Evolutionary conservation across 2,113 vertebrate genomes (phyloP).

Genomic region (Climacteris rufus): DNA sequence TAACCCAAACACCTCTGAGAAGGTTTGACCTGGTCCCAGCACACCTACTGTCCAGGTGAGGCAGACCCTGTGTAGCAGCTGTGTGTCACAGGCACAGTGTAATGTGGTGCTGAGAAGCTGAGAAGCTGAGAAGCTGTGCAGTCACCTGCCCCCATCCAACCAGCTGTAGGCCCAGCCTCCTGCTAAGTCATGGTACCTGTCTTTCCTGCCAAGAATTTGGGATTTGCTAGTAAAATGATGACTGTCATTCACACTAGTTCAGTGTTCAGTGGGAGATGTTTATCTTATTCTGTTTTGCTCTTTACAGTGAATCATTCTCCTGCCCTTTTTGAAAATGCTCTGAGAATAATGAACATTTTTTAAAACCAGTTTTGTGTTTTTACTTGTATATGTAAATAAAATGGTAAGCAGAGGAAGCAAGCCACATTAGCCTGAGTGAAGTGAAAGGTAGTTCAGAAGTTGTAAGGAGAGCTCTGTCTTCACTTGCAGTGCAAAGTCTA

Average conservation of each 20-base stretch:
- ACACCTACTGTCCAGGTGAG: accelerated
- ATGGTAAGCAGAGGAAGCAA: neutral
- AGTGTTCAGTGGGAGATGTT: neutral
- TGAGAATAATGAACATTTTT: neutral
- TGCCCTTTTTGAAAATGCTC: neutral
- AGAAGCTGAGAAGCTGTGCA: neutral
- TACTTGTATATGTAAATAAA: neutral
- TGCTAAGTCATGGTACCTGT: neutral
- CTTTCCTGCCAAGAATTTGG: neutral
- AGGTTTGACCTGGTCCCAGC: accelerated
- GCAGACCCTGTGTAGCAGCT: neutral
- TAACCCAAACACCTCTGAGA: neutral
- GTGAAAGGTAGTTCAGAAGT: neutral
- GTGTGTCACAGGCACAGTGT: accelerated
- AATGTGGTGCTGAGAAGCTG: neutral
- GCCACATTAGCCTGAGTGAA: neutral
- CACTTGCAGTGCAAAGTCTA: neutral
- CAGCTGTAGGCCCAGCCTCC: neutral
- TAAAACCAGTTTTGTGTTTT: neutral
- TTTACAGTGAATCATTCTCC: neutral
- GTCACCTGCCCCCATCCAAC: accelerated
- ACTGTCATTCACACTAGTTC: neutral
- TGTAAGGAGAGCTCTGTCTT: neutral
- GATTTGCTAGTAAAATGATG: neutral
- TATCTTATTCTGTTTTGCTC: neutral